Evolutionary conservation across 2,888 invertebrate species (phyloP), one percentile per base, ranked within the genome.

Genomic region (Odiellus spinosus): DNA sequence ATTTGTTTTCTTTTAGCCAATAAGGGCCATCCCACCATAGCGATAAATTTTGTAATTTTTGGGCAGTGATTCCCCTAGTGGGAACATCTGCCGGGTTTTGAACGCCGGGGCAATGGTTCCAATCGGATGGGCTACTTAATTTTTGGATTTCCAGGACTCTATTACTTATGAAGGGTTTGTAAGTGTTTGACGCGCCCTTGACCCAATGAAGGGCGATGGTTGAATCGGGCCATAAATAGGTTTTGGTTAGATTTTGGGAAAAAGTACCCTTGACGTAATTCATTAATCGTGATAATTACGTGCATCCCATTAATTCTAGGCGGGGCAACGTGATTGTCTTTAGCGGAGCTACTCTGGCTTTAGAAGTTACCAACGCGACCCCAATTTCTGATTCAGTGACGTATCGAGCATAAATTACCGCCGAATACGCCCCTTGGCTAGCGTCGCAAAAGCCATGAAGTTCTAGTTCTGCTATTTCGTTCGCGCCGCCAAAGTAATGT

Each of bases 1-100:
- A 26, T 26, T 26, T 26, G 4, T 8, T 8, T 8, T 6, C 4
- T 6, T 6, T 26, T 26, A 26, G 8, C 26, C 26, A 26, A 26
- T 4, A 8, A 4, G 26, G 26, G 5, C 26, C 26, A 4, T 4
- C 4, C 4, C 4, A 26, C 26, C 26, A 26, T 26, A 26, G 8
- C 4, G 4, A 8, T 6, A 6, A 6, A 8, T 26, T 26, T 4
- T 6, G 5, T 8, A 26, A 26, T 26, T 26, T 26, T 6, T 26
- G 5, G 5, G 52, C 46, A 8, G 48, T n/a, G n/a, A 55, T 2
- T 8, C 60, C 60, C 26, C 59, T 26, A 6, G 56, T 58, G 2
- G 55, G 52, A 5, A 54, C 46, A 47, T 61, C 60, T 6, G 60
- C 61, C 2, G 60, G 59, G 47, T 61, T 61, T 1, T 53, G 47